Conservation (phyloP, 2,797 vertebrate species). For the Podargus strigoides region DNA sequence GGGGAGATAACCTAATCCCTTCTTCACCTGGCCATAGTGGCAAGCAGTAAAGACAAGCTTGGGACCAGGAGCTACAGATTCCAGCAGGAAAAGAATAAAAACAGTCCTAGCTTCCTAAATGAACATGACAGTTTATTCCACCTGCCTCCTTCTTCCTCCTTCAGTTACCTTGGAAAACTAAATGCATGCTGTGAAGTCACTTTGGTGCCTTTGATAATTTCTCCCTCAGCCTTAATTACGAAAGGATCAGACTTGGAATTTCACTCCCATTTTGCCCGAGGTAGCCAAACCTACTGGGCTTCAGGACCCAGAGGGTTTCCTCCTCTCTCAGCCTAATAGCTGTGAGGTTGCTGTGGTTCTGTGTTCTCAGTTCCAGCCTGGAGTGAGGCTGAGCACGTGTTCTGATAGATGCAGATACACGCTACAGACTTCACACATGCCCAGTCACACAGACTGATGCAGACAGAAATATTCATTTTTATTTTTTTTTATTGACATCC, state of each 20-base stretch:
- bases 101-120: background rate
- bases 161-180: background rate
- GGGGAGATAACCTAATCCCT: background rate
- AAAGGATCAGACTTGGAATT: background rate
- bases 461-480: background rate
- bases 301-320: background rate
- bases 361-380: background rate
- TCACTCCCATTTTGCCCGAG: background rate
- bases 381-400: background rate
- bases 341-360: background rate
- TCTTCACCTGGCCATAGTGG: background rate
- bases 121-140: background rate
- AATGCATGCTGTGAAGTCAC: background rate
- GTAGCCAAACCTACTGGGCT: background rate
- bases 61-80: background rate
- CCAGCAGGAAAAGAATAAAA: background rate
- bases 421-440: accelerated
- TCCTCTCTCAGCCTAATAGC: background rate
- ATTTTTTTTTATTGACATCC: background rate
- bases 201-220: background rate
- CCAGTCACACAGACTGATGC: background rate
- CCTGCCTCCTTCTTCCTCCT: background rate
- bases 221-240: background rate
- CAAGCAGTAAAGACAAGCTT: background rate
- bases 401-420: background rate